Evolutionary conservation across 2,888 invertebrate genomes (phyloP).

Genomic region (Agapostemon virescens): DNA sequence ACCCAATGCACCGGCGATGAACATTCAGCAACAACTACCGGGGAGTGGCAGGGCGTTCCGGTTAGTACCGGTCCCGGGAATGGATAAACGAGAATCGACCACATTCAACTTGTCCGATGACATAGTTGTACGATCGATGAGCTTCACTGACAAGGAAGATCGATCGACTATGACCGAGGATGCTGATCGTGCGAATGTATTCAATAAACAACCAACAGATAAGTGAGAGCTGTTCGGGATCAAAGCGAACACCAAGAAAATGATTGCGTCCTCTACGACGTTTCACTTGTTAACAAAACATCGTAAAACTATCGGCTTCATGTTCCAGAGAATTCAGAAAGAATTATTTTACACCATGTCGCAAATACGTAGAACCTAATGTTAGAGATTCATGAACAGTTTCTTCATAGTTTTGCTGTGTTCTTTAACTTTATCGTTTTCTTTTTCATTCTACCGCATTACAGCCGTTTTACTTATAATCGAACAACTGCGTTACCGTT

Average conservation of each 20-base stretch:
- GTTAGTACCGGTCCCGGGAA: slow-evolving; percentile 22
- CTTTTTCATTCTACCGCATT: neutral
- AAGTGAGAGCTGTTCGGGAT: neutral
- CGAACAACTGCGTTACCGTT: no score
- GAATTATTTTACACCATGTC: no score
- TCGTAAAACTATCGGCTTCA: neutral
- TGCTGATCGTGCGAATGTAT: slow-evolving; percentile 3
- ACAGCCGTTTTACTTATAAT: no score
- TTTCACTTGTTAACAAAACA: neutral
- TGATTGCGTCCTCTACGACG: neutral
- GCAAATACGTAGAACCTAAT: neutral
- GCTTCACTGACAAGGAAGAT: slow-evolving; percentile 18
- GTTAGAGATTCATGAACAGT: no score
- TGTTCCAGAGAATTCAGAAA: neutral
- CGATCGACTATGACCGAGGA: slow-evolving; percentile 21
- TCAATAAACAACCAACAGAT: neutral
- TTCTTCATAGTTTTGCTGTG: neutral
- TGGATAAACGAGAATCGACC: slow-evolving; percentile 23
- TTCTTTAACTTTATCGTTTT: neutral
- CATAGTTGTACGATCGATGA: slow-evolving; percentile 34
- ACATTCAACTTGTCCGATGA: slow-evolving; percentile 43
- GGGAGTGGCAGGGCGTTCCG: slow-evolving; percentile 60
- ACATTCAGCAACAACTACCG: slow-evolving; percentile 51
- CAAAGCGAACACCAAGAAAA: neutral
- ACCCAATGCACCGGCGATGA: slow-evolving; percentile 36